Evolutionary conservation across 2,888 invertebrate species (phyloP).

Genomic region (Pocota personata): DNA sequence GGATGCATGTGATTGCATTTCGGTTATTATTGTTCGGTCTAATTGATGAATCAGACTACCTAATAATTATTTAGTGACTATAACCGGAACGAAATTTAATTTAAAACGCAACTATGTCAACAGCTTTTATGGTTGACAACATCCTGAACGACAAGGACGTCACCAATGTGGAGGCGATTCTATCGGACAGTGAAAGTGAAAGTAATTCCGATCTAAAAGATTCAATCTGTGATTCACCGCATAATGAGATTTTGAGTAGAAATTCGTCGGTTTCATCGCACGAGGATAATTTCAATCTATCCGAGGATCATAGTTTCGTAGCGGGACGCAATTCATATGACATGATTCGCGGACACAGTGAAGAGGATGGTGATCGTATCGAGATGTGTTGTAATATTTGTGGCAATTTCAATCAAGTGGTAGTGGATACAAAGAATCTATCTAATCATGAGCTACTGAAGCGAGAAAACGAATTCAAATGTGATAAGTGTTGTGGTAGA

Average conservation of each 20-base stretch:
- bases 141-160: constrained; percentile 80
- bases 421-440: constrained; percentile 76
- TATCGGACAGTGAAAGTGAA: constrained; percentile 76
- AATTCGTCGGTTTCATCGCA: constrained; percentile 77
- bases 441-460: constrained; percentile 76
- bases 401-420: constrained; percentile 77
- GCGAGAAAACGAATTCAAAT: constrained; percentile 78
- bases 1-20: constrained; percentile 53
- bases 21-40: constrained; percentile 52
- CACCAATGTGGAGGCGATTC: constrained; percentile 74
- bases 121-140: constrained; percentile 82
- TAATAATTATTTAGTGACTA: constrained; percentile 13
- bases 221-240: constrained; percentile 76
- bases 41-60: constrained; percentile 20
- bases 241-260: constrained; percentile 79
- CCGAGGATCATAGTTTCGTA: constrained; percentile 64
- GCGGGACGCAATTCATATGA: constrained; percentile 65
- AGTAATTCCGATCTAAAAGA: constrained; percentile 77
- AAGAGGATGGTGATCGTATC: constrained; percentile 75
- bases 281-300: constrained; percentile 74
- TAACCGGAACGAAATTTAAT: constrained; percentile 21
- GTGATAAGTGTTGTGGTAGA: constrained; percentile 79
- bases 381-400: constrained; percentile 80
- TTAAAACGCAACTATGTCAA: constrained; percentile 78
- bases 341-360: constrained; percentile 55